These are phyloP conservation scores for Pentalonia nigronervosa DNA, from an alignment of 1,140 invertebrate genomes.

Conservation along the genomic window DNA sequence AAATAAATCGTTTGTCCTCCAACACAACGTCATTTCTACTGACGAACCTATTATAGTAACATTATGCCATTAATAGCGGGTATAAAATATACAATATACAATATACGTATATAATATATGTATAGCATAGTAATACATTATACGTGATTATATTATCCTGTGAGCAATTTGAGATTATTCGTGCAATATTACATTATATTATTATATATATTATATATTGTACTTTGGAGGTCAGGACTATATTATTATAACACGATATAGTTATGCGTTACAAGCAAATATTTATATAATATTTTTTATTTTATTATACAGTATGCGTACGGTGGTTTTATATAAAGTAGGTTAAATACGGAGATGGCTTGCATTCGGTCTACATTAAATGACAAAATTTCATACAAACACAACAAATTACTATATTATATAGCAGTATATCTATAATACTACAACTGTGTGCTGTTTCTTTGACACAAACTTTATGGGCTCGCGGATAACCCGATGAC, in stretches of 20 bases:
- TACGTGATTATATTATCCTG: conserved; percentile 17
- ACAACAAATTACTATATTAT: background rate
- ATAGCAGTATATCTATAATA: background rate
- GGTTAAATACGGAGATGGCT: conserved; percentile 39
- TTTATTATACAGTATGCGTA: background rate
- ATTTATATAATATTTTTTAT: background rate
- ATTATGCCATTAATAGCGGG: conserved; percentile 12
- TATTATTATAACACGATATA: conserved; percentile 32
- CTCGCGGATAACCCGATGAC: background rate
- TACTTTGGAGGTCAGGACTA: conserved; percentile 31
- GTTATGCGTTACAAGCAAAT: background rate
- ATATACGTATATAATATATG: background rate
- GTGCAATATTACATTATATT: conserved; percentile 43
- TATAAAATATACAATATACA: background rate
- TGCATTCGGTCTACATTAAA: conserved; percentile 2
- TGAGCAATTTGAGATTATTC: conserved; percentile 42
- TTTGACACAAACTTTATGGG: background rate
- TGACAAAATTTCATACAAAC: conserved; percentile 33
- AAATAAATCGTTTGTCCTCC: conserved; percentile 20
- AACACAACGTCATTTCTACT: background rate
- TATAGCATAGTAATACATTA: conserved; percentile 3
- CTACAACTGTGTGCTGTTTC: background rate
- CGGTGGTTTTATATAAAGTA: conserved; percentile 8
- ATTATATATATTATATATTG: background rate
- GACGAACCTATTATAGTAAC: background rate